Conservation (phyloP, 2,888 invertebrate species). For the Augochlorella aurata region DNA sequence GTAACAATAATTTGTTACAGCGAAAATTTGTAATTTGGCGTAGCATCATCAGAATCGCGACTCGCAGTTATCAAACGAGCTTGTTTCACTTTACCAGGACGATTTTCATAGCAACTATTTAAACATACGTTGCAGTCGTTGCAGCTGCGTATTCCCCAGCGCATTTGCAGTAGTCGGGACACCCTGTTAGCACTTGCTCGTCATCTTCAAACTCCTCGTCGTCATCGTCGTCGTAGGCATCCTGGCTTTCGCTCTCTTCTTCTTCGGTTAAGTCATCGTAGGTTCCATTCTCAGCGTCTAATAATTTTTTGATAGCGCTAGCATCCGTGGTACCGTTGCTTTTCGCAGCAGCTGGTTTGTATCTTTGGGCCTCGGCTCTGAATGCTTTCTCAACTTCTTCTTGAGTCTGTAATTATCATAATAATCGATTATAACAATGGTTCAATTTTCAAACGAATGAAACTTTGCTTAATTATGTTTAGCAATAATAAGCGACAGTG, state of each 20-base stretch:
- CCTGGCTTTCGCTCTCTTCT: constrained; percentile 63
- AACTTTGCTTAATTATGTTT: no score
- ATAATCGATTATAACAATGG: no score
- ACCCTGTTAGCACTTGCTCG: constrained; percentile 73
- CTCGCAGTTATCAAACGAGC: no score
- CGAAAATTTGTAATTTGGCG: no score
- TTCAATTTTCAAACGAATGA: no score
- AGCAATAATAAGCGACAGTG: no score
- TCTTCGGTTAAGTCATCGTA: constrained; percentile 52
- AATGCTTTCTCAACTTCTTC: constrained; percentile 74
- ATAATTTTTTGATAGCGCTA: constrained; percentile 66
- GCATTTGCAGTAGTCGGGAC: constrained; percentile 78
- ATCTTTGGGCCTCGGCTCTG: constrained; percentile 72
- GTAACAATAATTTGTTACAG: no score
- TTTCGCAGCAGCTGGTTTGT: not conserved
- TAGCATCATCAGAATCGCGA: no score
- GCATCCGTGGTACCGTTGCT: constrained; percentile 35
- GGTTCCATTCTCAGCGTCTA: constrained; percentile 67
- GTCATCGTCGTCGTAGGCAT: constrained; percentile 67
- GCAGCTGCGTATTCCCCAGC: constrained; percentile 73
- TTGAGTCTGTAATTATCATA: constrained; percentile 65
- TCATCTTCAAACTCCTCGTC: constrained; percentile 70
- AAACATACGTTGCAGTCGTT: constrained; percentile 76
- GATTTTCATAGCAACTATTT: not conserved
- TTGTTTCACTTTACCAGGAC: no score